Conservation (phyloP, 2,797 vertebrate genomes). For the Bovichtus diacanthus region DNA sequence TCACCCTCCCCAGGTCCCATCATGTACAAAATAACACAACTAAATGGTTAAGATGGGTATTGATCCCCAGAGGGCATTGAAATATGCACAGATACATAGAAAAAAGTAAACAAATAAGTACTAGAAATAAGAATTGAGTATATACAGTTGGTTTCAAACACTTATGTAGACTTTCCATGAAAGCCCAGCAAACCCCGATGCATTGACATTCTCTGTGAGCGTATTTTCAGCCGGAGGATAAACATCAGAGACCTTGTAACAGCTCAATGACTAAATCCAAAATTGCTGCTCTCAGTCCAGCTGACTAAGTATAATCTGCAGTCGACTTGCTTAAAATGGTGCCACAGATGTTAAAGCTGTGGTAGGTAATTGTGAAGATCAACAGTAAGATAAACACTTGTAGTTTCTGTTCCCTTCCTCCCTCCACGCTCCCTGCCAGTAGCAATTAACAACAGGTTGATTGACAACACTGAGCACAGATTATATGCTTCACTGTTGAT, state of each 20-base stretch:
- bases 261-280: slow-evolving; percentile 24
- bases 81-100: neutral
- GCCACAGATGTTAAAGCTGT: slow-evolving; percentile 44
- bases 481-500: slow-evolving; percentile 52
- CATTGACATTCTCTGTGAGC: slow-evolving; percentile 2
- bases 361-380: slow-evolving; percentile 76
- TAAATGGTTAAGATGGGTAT: neutral
- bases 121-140: neutral
- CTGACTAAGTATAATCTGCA: slow-evolving; percentile 41
- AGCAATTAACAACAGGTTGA: slow-evolving; percentile 69
- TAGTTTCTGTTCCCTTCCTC: slow-evolving; percentile 55
- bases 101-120: neutral
- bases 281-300: slow-evolving; percentile 29
- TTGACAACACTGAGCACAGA: slow-evolving; percentile 58
- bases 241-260: slow-evolving; percentile 15
- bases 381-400: slow-evolving; percentile 69
- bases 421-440: slow-evolving; percentile 36
- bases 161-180: slow-evolving; percentile 4
- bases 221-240: slow-evolving; percentile 16
- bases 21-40: slow-evolving; percentile 1
- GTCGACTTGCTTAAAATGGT: slow-evolving; percentile 10
- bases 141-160: neutral
- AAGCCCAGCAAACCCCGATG: neutral
- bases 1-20: neutral
- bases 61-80: neutral